Conservation (phyloP, 2,113 vertebrate species). For the Pseudolaguvia tuberculata region DNA sequence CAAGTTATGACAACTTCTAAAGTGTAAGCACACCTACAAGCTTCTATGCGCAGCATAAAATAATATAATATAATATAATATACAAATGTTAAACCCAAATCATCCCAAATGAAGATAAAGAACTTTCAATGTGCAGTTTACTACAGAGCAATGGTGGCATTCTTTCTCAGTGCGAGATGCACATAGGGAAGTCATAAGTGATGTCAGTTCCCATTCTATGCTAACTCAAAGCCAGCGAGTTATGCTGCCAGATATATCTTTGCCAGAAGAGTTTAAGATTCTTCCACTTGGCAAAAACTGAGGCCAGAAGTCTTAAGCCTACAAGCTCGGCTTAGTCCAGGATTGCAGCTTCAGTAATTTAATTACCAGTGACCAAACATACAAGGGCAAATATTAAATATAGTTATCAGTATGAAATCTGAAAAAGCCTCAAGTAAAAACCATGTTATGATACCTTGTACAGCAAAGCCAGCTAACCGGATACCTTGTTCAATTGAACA, state of each 20-base stretch:
- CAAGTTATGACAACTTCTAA: slow-evolving; percentile 54
- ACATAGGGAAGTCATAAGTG: slow-evolving; percentile 54
- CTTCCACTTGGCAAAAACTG: slow-evolving; percentile 53
- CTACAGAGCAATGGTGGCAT: background rate
- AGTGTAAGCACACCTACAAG: slow-evolving; percentile 50
- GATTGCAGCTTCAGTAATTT: slow-evolving; percentile 24
- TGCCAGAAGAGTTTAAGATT: slow-evolving; percentile 66
- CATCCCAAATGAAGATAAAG: slow-evolving; percentile 20
- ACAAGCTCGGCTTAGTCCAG: slow-evolving; percentile 15
- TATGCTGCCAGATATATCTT: slow-evolving; percentile 64
- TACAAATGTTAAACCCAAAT: background rate
- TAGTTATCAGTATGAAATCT: background rate
- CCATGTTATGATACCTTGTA: slow-evolving; percentile 78
- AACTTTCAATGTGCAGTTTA: background rate
- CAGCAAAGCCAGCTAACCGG: slow-evolving; percentile 89
- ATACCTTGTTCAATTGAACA: slow-evolving; percentile 91
- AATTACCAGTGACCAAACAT: slow-evolving; percentile 5
- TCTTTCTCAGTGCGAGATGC: slow-evolving; percentile 22
- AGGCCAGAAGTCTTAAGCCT: slow-evolving; percentile 42
- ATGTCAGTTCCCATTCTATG: slow-evolving; percentile 62
- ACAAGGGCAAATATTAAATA: background rate
- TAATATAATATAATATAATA: slow-evolving; percentile 37
- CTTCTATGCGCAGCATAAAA: slow-evolving; percentile 33
- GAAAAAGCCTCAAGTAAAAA: background rate
- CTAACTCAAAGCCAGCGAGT: slow-evolving; percentile 56